Percentiles rank a stretch among this genome's conserved stretches.
These are phyloP conservation scores for Xanthostigma xanthostigma DNA, from an alignment of 2,888 invertebrate species.

Conservation along the genomic window DNA sequence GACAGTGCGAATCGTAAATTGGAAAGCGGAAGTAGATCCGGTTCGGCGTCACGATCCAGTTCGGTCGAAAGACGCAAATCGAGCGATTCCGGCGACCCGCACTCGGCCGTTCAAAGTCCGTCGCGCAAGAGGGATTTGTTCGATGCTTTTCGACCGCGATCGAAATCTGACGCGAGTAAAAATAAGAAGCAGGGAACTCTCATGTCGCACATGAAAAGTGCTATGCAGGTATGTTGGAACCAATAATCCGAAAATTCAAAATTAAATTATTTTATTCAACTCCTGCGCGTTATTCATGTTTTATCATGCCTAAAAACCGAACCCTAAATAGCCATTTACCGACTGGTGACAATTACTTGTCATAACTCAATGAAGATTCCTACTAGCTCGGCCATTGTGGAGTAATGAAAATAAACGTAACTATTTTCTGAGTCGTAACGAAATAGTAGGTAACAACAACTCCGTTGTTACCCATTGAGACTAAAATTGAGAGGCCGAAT, in stretches of 20 bases:
- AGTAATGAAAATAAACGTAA: no score
- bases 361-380: no score
- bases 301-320: no score
- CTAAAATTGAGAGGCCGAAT: no score
- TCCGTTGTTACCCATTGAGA: no score
- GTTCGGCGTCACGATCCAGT: conserved; percentile 27
- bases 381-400: no score
- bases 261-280: no score
- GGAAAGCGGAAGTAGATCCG: conserved; percentile 26
- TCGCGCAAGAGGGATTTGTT: conserved; percentile 55
- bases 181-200: conserved; percentile 39
- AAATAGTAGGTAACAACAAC: no score
- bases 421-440: no score
- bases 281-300: no score
- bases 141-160: conserved; percentile 64
- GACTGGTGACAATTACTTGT: no score
- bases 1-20: conserved; percentile 6
- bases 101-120: conserved; percentile 20
- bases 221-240: conserved; percentile 49
- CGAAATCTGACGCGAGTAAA: conserved; percentile 58
- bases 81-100: conserved; percentile 17
- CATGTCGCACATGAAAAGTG: conserved; percentile 75
- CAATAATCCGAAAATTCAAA: not conserved
- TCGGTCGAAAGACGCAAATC: conserved; percentile 26
- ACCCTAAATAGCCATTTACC: no score